Evolutionary conservation across 2,797 vertebrate species (phyloP), one percentile per base, ranked within the genome.

Genomic region (Cryptoprocta ferox): DNA sequence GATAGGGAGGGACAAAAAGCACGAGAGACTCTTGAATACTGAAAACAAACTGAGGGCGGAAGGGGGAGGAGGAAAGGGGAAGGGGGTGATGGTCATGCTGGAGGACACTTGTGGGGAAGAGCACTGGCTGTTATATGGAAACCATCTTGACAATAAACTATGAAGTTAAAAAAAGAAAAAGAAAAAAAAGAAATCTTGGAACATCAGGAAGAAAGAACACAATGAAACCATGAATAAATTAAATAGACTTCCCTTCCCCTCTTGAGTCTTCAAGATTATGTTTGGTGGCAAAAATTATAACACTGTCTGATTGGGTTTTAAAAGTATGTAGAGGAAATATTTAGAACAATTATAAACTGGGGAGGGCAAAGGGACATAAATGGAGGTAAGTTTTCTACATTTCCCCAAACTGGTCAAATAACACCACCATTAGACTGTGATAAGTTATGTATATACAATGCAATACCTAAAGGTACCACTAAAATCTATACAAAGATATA

Each of bases 161-260:
- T n/a, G n/a, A n/a, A n/a, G n/a, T n/a, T n/a, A n/a, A n/a, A n/a
- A n/a, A n/a, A n/a, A n/a, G n/a, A n/a, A n/a, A n/a, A n/a, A n/a
- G n/a, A n/a, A n/a, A n/a, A n/a, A n/a, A n/a, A 19, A 19, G 16
- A 82, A 59, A 32, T 85, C 39, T 75, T 80, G 45, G 59, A 85
- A 79, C 21, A 73, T 84, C n/a, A 71, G 26, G 42, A 95, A 88
- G 53, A 95, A 96, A 73, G 37, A 96, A 82, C 48, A 94, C 42
- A 79, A 71, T 16, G 66, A 89, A 92, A 89, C 39, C n/a, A 80
- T 80, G 19, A 79, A 45, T 71, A 63, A 84, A 71, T 78, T 35
- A 32, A 79, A 39, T 42, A 53, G 39, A 63, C n/a, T 78, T 94
- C 63, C 61, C 53, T 79, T 84, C 32, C 61, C 37, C 71, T 83